phyloP scores from a whole-genome alignment of 1,140 invertebrate genomes.

The Leptestheria dahalacensis region DNA sequence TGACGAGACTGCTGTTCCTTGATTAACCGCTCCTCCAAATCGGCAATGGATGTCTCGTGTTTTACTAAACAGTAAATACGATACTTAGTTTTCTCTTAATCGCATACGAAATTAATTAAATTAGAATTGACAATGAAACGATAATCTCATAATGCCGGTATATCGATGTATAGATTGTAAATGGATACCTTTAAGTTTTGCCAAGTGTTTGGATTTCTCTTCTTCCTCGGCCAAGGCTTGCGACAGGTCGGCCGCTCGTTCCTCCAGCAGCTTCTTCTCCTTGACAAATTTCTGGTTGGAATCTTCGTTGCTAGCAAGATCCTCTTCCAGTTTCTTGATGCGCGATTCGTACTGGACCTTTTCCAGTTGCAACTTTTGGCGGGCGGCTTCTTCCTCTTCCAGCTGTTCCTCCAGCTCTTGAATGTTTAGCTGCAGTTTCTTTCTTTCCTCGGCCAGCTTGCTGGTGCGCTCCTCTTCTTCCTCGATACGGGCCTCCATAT shows the following conservation, averaged over 20 bases:
- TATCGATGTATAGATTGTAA: too few species aligned
- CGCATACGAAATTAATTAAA: too few species aligned
- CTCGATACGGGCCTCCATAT: slow-evolving; percentile 85
- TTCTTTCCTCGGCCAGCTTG: slow-evolving; percentile 72
- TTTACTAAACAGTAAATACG: slow-evolving; percentile 46
- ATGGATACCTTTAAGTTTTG: slow-evolving; percentile 69
- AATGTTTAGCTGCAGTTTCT: slow-evolving; percentile 81
- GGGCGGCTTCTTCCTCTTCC: slow-evolving; percentile 89
- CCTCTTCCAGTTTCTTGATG: slow-evolving; percentile 92
- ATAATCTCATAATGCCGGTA: too few species aligned
- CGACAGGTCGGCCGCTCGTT: slow-evolving; percentile 74
- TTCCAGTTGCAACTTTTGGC: slow-evolving; percentile 93
- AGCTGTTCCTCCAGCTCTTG: slow-evolving; percentile 78
- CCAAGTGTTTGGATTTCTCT: slow-evolving; percentile 91
- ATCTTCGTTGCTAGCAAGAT: slow-evolving; percentile 60
- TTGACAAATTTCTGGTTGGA: slow-evolving; percentile 48
- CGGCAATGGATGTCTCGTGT: slow-evolving; percentile 87
- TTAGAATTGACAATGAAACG: too few species aligned
- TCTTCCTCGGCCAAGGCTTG: slow-evolving; percentile 90
- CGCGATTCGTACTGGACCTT: slow-evolving; percentile 88
- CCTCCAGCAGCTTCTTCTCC: slow-evolving; percentile 89
- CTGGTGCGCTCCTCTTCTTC: slow-evolving; percentile 85
- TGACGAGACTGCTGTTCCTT: slow-evolving; percentile 86
- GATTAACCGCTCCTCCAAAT: slow-evolving; percentile 79
- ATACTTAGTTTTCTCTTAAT: too few species aligned